A percentile compares a stretch with the other conserved stretches of the same genome.
Evolutionary conservation across 1,140 invertebrate genomes (phyloP).

Genomic region (Drosophila guanche): DNA sequence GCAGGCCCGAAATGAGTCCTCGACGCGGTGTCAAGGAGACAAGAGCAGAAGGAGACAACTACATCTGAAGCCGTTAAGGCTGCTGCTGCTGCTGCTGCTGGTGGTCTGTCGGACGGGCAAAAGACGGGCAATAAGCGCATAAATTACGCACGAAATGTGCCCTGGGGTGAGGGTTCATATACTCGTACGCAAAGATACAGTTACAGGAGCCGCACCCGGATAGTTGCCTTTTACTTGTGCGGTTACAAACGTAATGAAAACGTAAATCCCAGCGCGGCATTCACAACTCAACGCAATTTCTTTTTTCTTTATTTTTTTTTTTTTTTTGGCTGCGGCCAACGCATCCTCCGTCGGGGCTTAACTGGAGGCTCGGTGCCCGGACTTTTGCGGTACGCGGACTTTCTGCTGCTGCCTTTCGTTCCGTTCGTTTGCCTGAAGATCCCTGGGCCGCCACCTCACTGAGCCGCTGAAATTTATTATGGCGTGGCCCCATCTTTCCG

Average conservation of each 20-base stretch:
- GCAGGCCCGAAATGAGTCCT: constrained; percentile 57
- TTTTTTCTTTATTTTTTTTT: constrained; percentile 15
- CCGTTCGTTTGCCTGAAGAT: constrained; percentile 25
- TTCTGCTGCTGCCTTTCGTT: constrained; percentile 10
- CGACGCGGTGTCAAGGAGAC: constrained; percentile 19
- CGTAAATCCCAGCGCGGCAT: constrained; percentile 78
- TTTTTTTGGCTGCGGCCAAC: constrained; percentile 30
- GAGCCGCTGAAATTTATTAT: constrained; percentile 72
- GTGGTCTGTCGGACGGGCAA: constrained; percentile 27
- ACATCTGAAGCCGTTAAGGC: not conserved
- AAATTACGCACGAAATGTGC: constrained; percentile 74
- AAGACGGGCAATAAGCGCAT: constrained; percentile 79
- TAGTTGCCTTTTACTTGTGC: constrained; percentile 40
- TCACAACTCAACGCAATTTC: constrained; percentile 80
- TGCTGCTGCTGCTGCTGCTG: constrained; percentile 10
- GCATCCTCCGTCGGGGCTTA: constrained; percentile 57
- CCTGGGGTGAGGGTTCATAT: constrained; percentile 31
- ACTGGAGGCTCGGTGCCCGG: constrained; percentile 21
- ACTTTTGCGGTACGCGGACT: constrained; percentile 34
- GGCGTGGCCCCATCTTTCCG: constrained; percentile 29
- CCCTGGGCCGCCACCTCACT: constrained; percentile 48
- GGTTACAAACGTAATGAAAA: constrained; percentile 77
- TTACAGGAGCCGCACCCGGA: constrained; percentile 13
- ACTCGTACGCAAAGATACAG: constrained; percentile 15
- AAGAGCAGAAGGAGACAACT: not conserved